Evolutionary conservation across 2,888 invertebrate species (phyloP), one percentile per base, ranked within the genome.

Genomic region (Amiota mariae): DNA sequence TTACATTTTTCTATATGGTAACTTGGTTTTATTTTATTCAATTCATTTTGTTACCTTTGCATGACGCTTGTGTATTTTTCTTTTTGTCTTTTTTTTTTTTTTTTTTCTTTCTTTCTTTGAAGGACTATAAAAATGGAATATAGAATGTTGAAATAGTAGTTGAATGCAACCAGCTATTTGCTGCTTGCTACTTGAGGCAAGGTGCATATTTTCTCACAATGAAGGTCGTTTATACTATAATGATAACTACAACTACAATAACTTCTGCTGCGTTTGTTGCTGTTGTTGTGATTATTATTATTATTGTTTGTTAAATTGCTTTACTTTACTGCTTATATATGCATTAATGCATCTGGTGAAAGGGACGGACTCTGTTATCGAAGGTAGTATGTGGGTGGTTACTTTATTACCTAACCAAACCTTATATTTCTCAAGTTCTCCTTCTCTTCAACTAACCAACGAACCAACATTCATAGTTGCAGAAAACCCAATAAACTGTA

Each of bases 171-270:
- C 3, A 24, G 24, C 24, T 24, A 24, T 24, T 24, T 24, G 24
- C 24, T 24, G 8, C 36, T 36, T 36, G 18, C 36, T 15, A 64
- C 75, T 76, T 75, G 77, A 73, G 72, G 77, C 84, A 84, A 85
- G 83, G 84, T 84, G 83, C 84, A 85, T 76, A 78, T 73, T 80
- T 85, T 84, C 83, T 80, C 83, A 84, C 78, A 82, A 74, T 66
- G 85, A 82, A 82, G 85, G 84, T 82, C 82, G 82, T 47, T 63
- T n/a, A n/a, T 18, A 61, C 66, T n/a, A 6, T 6, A 36, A 36
- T 6, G 2, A 36, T 6, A 36, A 36, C 36, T 6, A 36, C 36
- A 36, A 36, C 36, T 6, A 36, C 36, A 6, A 36, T 36, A 36
- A 36, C 36, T 36, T 49, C 72, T 71, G 72, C 73, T 75, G 76